Evolutionary conservation across 2,797 vertebrate genomes (phyloP).

Genomic region (Tapirus indicus): DNA sequence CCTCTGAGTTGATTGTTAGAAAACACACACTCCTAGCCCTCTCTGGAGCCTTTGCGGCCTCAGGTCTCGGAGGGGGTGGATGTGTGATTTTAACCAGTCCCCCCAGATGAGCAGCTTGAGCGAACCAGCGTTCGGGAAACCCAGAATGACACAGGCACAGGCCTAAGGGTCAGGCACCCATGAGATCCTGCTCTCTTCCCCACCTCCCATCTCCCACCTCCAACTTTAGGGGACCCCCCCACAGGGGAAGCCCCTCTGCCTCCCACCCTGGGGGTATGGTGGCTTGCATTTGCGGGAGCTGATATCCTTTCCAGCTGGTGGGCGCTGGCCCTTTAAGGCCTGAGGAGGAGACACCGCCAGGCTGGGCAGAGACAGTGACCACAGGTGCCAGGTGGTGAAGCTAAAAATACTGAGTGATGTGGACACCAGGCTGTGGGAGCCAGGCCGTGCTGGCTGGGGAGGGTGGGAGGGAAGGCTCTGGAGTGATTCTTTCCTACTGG

Average conservation of each 20-base stretch:
- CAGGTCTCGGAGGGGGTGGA: neutral
- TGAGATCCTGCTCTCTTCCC: neutral
- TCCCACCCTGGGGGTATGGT: neutral
- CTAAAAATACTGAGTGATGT: conserved; percentile 84
- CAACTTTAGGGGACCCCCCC: neutral
- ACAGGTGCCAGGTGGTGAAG: conserved; percentile 83
- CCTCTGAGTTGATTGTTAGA: neutral
- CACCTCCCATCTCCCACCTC: neutral
- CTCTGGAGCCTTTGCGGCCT: neutral
- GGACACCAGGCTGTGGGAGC: conserved; percentile 44
- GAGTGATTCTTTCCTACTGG: neutral
- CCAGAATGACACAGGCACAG: neutral
- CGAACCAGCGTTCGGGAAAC: neutral
- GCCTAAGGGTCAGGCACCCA: neutral
- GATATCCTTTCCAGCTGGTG: neutral
- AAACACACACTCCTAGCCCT: neutral
- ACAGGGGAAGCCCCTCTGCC: neutral
- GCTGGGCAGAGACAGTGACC: conserved; percentile 80
- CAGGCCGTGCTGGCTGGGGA: neutral
- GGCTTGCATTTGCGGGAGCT: neutral
- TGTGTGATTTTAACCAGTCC: neutral
- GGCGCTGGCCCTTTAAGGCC: conserved; percentile 76
- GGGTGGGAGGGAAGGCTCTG: neutral
- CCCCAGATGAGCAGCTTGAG: neutral
- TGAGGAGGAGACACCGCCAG: conserved; percentile 46